Evolutionary conservation across 1,140 invertebrate genomes (phyloP), one percentile per base, ranked within the genome.

Genomic region (Manduca sexta): DNA sequence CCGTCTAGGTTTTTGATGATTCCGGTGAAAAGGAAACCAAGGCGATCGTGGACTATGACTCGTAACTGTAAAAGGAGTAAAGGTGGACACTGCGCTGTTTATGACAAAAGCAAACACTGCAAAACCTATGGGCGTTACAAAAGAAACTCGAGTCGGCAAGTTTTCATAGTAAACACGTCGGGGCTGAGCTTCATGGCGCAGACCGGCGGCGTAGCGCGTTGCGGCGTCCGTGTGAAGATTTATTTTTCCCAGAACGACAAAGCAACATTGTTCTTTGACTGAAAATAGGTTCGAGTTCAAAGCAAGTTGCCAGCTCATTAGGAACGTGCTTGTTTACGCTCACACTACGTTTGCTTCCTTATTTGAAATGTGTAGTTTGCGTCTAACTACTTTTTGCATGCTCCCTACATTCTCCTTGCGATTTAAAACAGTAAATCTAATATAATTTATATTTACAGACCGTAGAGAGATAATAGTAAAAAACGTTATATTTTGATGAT

Each of bases 191-290:
- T n/a, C n/a, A n/a, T n/a, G n/a, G n/a, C n/a, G n/a, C n/a, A n/a
- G n/a, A n/a, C n/a, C n/a, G n/a, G n/a, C n/a, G n/a, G n/a, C n/a
- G n/a, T n/a, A n/a, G 40, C 50, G 59, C 48, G 39, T 3, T 26
- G 21, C 21, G 21, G 42, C 42, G 40, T n/a, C 15, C 63, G 70
- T 70, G 70, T 69, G 62, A 73, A 68, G 62, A 67, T 61, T 66
- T 64, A 66, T 52, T 60, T 70, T 73, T 74, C 68, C 59, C 67
- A 69, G 67, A 65, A 69, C 48, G 46, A 66, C 64, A 66, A 61
- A 62, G 63, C 53, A 56, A 62, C 59, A 61, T 65, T 64, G 60
- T 67, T 64, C 57, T 48, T 46, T 56, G 58, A 54, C 65, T 69
- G 61, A 69, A 43, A 69, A 72, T 67, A 66, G 56, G 58, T 56